Evolutionary conservation across 2,888 invertebrate species (phyloP).

Genomic region (Dryomyza anilis): DNA sequence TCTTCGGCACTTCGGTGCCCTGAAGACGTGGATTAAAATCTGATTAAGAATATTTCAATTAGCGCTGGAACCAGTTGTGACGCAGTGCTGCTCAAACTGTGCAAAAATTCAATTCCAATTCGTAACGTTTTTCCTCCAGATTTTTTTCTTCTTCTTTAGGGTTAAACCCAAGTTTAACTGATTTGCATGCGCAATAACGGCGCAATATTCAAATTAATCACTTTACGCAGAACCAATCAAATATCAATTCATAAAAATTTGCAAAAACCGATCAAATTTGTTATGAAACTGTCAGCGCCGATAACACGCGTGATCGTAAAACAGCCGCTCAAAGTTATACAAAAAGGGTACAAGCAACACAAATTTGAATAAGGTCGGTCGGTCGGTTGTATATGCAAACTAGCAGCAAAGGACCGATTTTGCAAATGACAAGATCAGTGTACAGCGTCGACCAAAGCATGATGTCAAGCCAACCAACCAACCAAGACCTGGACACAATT

Average conservation of each 20-base stretch:
- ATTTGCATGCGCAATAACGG: conserved; percentile 31
- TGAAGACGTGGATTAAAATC: too few relatives aligned
- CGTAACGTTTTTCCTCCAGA: too few relatives aligned
- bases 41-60: conserved; percentile 19
- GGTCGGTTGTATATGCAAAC: conserved; percentile 15
- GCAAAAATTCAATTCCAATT: too few relatives aligned
- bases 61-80: not conserved
- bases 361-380: conserved; percentile 14
- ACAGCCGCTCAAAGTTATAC: not conserved
- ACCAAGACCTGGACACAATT: conserved; percentile 48
- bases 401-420: not conserved
- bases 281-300: conserved; percentile 51
- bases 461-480: conserved; percentile 32
- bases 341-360: conserved; percentile 1
- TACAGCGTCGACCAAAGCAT: conserved; percentile 33
- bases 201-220: conserved; percentile 34
- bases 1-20: too few relatives aligned
- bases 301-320: conserved; percentile 36
- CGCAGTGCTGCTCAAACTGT: too few relatives aligned
- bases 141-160: too few relatives aligned
- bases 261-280: conserved; percentile 56
- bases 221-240: conserved; percentile 47
- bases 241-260: conserved; percentile 59
- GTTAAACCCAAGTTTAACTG: too few relatives aligned
- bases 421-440: too few relatives aligned